Conservation (phyloP, 1,140 invertebrate species). For the Zaprionus inermis region DNA sequence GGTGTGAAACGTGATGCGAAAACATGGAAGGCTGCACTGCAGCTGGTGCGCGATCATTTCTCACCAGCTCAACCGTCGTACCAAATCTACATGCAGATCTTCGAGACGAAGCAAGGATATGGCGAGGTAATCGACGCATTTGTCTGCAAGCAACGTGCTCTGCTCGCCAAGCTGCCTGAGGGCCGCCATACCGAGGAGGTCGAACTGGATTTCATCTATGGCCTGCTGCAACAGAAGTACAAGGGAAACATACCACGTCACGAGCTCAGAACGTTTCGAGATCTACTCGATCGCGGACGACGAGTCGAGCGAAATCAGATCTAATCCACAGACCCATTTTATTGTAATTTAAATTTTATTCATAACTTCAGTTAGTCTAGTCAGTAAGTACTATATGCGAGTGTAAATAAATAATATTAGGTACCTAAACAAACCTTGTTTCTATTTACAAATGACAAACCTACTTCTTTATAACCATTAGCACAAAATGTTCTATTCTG, state of each 20-base stretch:
- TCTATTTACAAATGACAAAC: too few species aligned
- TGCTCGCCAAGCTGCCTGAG: slow-evolving; percentile 74
- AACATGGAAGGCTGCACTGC: slow-evolving; percentile 68
- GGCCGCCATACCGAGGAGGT: slow-evolving; percentile 76
- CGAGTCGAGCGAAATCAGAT: slow-evolving; percentile 55
- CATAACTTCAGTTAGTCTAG: background rate
- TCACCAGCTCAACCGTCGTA: slow-evolving; percentile 78
- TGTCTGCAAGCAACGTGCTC: slow-evolving; percentile 73
- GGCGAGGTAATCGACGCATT: slow-evolving; percentile 68
- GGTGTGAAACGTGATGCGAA: slow-evolving; percentile 72
- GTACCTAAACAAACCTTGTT: too few species aligned
- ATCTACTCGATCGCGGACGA: slow-evolving; percentile 70
- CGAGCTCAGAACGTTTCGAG: slow-evolving; percentile 66
- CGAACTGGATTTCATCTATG: slow-evolving; percentile 76
- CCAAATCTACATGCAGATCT: slow-evolving; percentile 77
- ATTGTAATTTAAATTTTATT: background rate
- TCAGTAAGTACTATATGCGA: background rate
- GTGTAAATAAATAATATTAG: background rate
- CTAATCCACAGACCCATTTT: slow-evolving; percentile 1
- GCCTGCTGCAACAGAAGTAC: slow-evolving; percentile 68
- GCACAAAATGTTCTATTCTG: too few species aligned
- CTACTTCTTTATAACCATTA: too few species aligned
- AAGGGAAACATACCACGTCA: slow-evolving; percentile 69
- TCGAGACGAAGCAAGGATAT: slow-evolving; percentile 57
- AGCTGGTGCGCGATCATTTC: slow-evolving; percentile 71